phyloP scores from a whole-genome alignment of 2,797 vertebrate genomes.

The Mycteria americana region DNA sequence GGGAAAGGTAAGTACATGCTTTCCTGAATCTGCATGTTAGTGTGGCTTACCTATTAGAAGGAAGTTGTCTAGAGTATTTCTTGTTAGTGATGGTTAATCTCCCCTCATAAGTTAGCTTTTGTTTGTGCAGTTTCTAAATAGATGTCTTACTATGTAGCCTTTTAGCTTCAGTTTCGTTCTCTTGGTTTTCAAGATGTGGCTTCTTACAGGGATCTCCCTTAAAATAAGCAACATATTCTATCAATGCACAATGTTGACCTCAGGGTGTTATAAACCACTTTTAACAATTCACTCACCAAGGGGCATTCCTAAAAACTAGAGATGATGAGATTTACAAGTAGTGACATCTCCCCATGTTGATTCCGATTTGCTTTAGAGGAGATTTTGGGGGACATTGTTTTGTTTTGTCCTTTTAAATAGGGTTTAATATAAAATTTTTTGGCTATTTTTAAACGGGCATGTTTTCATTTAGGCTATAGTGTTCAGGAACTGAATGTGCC shows the following conservation, averaged over 20 bases:
- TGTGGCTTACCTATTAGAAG: not conserved
- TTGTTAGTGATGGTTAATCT: not conserved
- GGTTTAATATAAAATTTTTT: slow-evolving; percentile 3
- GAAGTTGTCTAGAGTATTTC: not conserved
- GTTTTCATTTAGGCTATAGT: slow-evolving; percentile 53
- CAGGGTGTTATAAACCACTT: not conserved
- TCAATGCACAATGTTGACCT: not conserved
- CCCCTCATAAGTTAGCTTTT: not conserved
- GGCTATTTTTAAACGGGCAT: not conserved
- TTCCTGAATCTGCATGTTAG: not conserved
- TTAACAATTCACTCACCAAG: not conserved
- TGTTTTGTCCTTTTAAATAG: not conserved
- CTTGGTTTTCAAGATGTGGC: not conserved
- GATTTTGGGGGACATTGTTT: not conserved
- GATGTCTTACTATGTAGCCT: not conserved
- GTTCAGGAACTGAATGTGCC: slow-evolving; percentile 30
- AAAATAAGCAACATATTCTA: not conserved
- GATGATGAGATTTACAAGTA: not conserved
- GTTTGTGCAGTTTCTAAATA: not conserved
- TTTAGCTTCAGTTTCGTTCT: not conserved
- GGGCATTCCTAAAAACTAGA: not conserved
- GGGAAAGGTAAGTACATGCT: not conserved
- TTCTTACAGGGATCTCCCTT: not conserved
- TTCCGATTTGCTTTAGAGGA: not conserved
- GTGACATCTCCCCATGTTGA: not conserved